Conservation (phyloP, 1,140 invertebrate species). For the Parasteatoda tepidariorum region DNA sequence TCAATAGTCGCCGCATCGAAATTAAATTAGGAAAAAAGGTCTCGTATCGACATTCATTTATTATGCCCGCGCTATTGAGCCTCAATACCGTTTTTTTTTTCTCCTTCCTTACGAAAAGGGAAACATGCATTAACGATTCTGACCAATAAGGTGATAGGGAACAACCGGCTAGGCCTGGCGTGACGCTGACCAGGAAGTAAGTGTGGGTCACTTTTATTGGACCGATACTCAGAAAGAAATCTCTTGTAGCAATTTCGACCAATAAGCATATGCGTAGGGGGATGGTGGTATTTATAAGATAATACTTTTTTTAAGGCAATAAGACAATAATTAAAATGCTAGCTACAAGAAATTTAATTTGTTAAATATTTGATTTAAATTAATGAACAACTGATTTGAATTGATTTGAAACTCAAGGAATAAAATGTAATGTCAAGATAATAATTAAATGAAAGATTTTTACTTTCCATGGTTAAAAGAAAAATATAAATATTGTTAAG, state of each 20-base stretch:
- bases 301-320: no score
- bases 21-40: neutral
- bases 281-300: no score
- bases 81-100: neutral
- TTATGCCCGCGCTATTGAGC: conserved; percentile 9
- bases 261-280: conserved; percentile 6
- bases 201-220: conserved; percentile 42
- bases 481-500: no score
- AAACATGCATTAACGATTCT: conserved; percentile 38
- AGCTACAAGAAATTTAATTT: no score
- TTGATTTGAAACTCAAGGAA: no score
- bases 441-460: no score
- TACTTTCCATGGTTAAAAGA: no score
- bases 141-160: conserved; percentile 33
- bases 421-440: no score
- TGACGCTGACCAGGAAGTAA: conserved; percentile 53
- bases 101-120: neutral
- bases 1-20: conserved; percentile 23
- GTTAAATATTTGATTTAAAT: no score
- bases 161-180: conserved; percentile 5
- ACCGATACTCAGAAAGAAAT: conserved; percentile 15
- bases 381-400: no score
- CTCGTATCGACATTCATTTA: conserved; percentile 1
- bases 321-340: no score
- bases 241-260: conserved; percentile 1